Base-by-base conservation (phyloP, 2,113 vertebrate species). In the Ivindomyrus marchei region DNA sequence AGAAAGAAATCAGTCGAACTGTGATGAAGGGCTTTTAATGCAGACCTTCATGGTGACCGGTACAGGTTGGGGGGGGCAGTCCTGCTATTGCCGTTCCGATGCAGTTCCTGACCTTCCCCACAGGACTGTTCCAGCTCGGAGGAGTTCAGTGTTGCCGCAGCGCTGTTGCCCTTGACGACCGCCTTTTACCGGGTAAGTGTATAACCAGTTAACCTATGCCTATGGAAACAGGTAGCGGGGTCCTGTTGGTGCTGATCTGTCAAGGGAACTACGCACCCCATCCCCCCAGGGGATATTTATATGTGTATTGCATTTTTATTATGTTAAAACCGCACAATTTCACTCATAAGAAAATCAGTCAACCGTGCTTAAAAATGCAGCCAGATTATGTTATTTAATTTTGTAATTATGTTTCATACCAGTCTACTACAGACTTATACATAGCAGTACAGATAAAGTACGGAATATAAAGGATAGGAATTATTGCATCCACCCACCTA, bases 71-170 rank as follows among this genome's bases (percentile, higher is more conserved):
- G 15, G 53, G 36, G 42, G 3, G 7, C 56, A 31, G 85, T 13
- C 27, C 46, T 45, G 42, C 17, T 8, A 1, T 85, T 49, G 5
- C 17, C 8, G 15, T 46, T 7, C 17, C 8, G 19, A 45, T 84
- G 7, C 11, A 15, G 50, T 15, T 52, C 50, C 50, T 52, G 50
- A 2, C 19, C 8, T n/a, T 36, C 15, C 42, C 46, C 93, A 19
- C 93, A 97, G 97, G 97, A 97, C 93, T 97, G 97, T 92, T 97
- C 97, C 11, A 96, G 95, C 93, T 96, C 95, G 86, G 97, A 97
- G 91, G 97, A 97, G 91, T 97, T 97, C 66, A 96, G 90, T 89
- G 95, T 97, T 90, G 97, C 97, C 89, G 96, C 96, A 90, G 95
- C 96, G 0, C 91, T 97, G 85, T 94, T 97, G 9, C 97, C 97